Evolutionary conservation across 35 echinoderm and acorn worm genomes (phyloP), one percentile per base, ranked within the genome.

Genomic region (Ptychodera flava): DNA sequence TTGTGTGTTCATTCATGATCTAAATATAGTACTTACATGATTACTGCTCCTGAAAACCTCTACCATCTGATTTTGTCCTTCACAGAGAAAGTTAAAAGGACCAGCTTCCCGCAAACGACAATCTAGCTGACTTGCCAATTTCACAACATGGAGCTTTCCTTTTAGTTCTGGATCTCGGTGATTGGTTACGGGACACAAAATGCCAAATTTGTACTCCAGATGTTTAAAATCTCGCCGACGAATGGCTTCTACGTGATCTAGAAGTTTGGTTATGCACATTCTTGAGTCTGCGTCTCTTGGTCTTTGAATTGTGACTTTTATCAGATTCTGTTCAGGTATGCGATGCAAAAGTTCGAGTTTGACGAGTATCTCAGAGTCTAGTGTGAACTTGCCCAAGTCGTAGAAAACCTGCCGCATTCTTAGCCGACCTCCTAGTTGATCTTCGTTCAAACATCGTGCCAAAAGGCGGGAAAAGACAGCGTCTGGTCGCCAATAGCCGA

Each of bases 381-480:
- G 22, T 6, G 6, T 12, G 45, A 64, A 64, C 45, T 64, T 6
- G 6, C 45, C 45, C 45, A 12, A 12, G 22, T 64, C 22, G 45
- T 12, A 64, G 22, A 64, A 64, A 6, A 64, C 6, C 45, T 6
- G 6, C 22, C 45, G 6, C 22, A 6, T 64, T 64, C 6, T 64
- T 12, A 6, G 6, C 22, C 6, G 45, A 22, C 22, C 45, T 6
- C 6, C 22, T 6, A 22, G 6, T 64, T 6, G 6, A 64, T 6
- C 22, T 22, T 6, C 6, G 45, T 64, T 64, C 6, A 64, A 12
- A 31, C 87, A 89, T 34, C 38, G 35, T 35, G 87, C 53, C 15
- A 89, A 27, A 0, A 89, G 79, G 64, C 87, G 87, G 78, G 32
- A 83, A 53, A 82, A 89, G 35, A 89, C 45, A 29, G 75, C 53